These are phyloP conservation scores for Drosophila orosa DNA, from an alignment of 1,140 invertebrate species.

Conservation along the genomic window DNA sequence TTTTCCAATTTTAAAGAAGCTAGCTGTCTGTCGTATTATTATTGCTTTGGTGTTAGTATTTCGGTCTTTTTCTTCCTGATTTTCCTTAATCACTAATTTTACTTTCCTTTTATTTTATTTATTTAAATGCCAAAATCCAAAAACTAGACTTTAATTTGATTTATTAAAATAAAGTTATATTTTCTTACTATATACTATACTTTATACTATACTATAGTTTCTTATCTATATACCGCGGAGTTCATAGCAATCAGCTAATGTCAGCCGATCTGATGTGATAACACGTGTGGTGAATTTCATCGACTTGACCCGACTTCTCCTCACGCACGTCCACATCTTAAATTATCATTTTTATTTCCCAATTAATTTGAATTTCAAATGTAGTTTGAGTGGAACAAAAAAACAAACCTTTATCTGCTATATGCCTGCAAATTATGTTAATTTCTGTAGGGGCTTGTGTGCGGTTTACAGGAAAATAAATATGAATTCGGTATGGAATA, in stretches of 20 bases:
- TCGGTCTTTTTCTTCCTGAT: background rate
- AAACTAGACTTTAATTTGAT: background rate
- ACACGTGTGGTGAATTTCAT: slow-evolving; percentile 4
- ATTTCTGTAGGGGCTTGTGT: slow-evolving; percentile 30
- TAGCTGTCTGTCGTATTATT: no score
- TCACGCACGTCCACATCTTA: slow-evolving; percentile 7
- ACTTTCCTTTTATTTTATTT: background rate
- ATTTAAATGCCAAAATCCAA: background rate
- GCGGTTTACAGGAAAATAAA: slow-evolving; percentile 26
- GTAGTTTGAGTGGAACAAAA: background rate
- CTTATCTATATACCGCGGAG: background rate
- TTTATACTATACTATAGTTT: background rate
- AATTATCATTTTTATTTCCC: slow-evolving; percentile 26
- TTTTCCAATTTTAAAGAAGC: background rate
- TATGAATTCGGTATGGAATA: slow-evolving; percentile 12
- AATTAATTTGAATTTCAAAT: slow-evolving; percentile 29
- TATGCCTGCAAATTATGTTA: slow-evolving; percentile 22
- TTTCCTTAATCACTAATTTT: background rate
- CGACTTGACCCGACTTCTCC: background rate
- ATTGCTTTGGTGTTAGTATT: no score
- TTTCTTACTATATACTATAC: background rate
- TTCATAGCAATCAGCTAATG: slow-evolving; percentile 1
- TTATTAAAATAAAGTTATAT: background rate
- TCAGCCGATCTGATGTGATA: background rate
- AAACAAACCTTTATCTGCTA: slow-evolving; percentile 17